Evolutionary conservation across 2,888 invertebrate genomes (phyloP).

Genomic region (Andrena chrysosceles): DNA sequence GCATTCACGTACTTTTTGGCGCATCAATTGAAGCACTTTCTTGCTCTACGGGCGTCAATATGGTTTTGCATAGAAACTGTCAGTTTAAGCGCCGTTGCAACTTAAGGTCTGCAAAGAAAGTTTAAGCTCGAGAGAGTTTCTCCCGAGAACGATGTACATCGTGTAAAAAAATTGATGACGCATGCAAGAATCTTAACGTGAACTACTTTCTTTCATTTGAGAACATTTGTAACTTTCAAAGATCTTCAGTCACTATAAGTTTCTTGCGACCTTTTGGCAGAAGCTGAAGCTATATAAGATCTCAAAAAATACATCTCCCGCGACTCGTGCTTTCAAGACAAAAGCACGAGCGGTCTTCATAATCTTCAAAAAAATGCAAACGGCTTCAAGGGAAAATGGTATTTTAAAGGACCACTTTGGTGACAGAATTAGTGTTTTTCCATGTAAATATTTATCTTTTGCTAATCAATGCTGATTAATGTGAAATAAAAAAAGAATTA

Average conservation of each 20-base stretch:
- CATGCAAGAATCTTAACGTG: not conserved
- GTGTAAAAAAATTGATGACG: constrained; percentile 4
- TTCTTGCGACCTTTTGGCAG: not conserved
- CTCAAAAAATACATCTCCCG: not conserved
- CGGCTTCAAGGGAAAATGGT: not conserved
- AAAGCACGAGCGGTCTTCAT: constrained; percentile 1
- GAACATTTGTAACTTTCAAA: constrained; percentile 5
- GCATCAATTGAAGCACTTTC: too few relatives aligned
- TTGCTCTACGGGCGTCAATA: not conserved
- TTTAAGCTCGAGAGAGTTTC: too few relatives aligned
- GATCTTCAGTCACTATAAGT: not conserved
- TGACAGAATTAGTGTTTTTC: not conserved
- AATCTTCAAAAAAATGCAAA: constrained; percentile 11
- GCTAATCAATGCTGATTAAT: not conserved
- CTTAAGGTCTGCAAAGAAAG: too few relatives aligned
- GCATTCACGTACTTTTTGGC: too few relatives aligned
- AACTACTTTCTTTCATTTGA: constrained; percentile 10
- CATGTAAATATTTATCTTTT: constrained; percentile 2
- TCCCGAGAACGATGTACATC: not conserved
- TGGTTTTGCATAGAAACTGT: not conserved
- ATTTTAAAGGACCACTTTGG: constrained; percentile 1
- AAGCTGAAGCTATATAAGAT: not conserved
- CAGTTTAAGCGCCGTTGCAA: too few relatives aligned
- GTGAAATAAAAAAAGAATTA: not conserved
- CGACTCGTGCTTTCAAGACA: not conserved